A percentile compares a stretch with the other conserved stretches of the same genome.
phyloP scores from a whole-genome alignment of 2,113 vertebrate genomes.

The Xiphophorus hellerii region DNA sequence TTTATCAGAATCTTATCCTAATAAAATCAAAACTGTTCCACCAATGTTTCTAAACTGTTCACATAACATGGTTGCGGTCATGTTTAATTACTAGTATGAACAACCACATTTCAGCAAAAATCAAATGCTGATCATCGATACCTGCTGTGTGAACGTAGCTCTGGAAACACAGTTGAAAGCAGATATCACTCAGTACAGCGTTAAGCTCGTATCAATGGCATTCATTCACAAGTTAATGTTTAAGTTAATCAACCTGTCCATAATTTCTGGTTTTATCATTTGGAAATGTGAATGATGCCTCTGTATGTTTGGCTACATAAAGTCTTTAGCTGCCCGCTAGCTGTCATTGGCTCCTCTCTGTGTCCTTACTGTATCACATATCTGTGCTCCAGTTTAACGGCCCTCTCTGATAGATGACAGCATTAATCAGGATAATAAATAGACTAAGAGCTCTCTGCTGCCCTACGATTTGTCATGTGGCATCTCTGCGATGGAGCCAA shows the following conservation, averaged over 20 bases:
- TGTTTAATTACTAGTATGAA: too few relatives aligned
- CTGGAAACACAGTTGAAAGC: too few relatives aligned
- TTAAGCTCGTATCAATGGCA: slow-evolving; percentile 3
- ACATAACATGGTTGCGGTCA: too few relatives aligned
- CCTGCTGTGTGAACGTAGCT: too few relatives aligned
- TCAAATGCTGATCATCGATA: too few relatives aligned
- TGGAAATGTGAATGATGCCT: slow-evolving; percentile 34
- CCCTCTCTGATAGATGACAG: slow-evolving; percentile 48
- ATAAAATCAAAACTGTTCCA: too few relatives aligned
- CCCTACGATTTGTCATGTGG: slow-evolving; percentile 53
- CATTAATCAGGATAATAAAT: slow-evolving; percentile 61
- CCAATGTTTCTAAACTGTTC: too few relatives aligned
- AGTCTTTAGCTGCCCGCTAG: not conserved
- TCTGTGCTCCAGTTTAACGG: slow-evolving; percentile 28
- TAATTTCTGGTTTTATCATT: slow-evolving; percentile 43
- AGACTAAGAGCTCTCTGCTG: slow-evolving; percentile 44
- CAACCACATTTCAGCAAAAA: too few relatives aligned
- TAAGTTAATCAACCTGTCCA: slow-evolving; percentile 23
- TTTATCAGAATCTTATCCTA: too few relatives aligned
- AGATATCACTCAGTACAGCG: too few relatives aligned
- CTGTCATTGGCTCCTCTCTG: not conserved
- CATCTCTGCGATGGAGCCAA: slow-evolving; percentile 34
- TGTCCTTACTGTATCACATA: slow-evolving; percentile 17
- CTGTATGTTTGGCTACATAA: not conserved
- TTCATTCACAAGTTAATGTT: slow-evolving; percentile 49